Evolutionary conservation across 1,140 invertebrate genomes (phyloP).

Genomic region (Monomorium pharaonis): DNA sequence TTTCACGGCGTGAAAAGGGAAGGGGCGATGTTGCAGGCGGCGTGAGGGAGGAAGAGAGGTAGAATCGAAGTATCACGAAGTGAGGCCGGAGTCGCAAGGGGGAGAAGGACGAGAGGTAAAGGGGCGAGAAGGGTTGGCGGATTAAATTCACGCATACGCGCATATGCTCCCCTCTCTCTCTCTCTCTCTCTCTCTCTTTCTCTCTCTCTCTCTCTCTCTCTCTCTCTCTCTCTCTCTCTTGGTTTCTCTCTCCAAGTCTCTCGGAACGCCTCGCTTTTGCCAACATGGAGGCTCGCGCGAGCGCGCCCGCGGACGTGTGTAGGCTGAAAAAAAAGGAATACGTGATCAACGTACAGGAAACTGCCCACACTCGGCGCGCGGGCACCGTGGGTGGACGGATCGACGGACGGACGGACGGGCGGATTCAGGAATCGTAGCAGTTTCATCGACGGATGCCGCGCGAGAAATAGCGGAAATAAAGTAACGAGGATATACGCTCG

Average conservation of each 20-base stretch:
- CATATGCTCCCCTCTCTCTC: too few relatives aligned
- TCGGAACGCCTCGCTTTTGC: slow-evolving; percentile 50
- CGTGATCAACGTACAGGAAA: slow-evolving; percentile 80
- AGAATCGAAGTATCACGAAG: slow-evolving; percentile 33
- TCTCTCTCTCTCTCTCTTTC: background rate
- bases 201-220: background rate
- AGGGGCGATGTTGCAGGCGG: too few relatives aligned
- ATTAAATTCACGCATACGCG: slow-evolving; percentile 23
- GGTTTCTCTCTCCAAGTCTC: background rate
- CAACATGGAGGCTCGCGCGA: slow-evolving; percentile 26
- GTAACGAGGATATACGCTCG: slow-evolving; percentile 4
- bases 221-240: background rate
- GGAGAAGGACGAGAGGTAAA: background rate
- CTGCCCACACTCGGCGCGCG: slow-evolving; percentile 76
- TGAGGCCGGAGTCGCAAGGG: background rate
- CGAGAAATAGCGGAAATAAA: slow-evolving; percentile 7
- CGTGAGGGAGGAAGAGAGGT: too few relatives aligned
- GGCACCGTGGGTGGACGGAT: slow-evolving; percentile 73
- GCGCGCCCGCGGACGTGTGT: slow-evolving; percentile 66
- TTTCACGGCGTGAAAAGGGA: background rate
- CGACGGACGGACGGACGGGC: slow-evolving; percentile 58
- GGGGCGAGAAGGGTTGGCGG: slow-evolving; percentile 11
- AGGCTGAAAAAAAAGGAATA: slow-evolving; percentile 74
- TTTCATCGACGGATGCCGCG: slow-evolving; percentile 21
- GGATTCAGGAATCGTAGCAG: slow-evolving; percentile 63